Conservation (phyloP, 2,797 vertebrate genomes). For the Tachyglossus aculeatus region DNA sequence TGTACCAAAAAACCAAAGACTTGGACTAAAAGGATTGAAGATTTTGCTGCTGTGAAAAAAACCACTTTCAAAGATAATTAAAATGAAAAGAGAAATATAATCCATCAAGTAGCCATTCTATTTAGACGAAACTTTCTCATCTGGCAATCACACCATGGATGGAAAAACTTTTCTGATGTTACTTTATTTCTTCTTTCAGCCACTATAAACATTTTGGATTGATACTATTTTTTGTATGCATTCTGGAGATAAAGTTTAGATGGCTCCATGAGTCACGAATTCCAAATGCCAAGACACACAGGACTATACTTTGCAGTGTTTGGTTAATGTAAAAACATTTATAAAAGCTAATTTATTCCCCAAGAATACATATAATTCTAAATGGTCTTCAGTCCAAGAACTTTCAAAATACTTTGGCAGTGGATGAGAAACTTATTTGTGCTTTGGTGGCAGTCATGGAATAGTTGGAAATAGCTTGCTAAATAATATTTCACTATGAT, state of each 20-base stretch:
- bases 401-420: no score
- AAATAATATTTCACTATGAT: no score
- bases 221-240: not conserved
- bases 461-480: no score
- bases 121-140: not conserved
- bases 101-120: not conserved
- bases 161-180: not conserved
- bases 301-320: no score
- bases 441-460: no score
- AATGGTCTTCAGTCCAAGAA: no score
- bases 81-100: conserved; percentile 8
- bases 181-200: not conserved
- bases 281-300: no score
- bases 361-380: no score
- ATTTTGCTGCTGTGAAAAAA: not conserved
- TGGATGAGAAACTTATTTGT: no score
- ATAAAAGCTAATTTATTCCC: no score
- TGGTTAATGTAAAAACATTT: no score
- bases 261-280: not conserved
- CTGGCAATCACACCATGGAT: not conserved
- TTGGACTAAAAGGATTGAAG: conserved; percentile 15
- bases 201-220: not conserved
- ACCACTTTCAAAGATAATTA: not conserved
- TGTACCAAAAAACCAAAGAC: conserved; percentile 19
- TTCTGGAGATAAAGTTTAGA: not conserved